Conservation (phyloP, 1,140 invertebrate species). For the Drosophila sturtevanti region DNA sequence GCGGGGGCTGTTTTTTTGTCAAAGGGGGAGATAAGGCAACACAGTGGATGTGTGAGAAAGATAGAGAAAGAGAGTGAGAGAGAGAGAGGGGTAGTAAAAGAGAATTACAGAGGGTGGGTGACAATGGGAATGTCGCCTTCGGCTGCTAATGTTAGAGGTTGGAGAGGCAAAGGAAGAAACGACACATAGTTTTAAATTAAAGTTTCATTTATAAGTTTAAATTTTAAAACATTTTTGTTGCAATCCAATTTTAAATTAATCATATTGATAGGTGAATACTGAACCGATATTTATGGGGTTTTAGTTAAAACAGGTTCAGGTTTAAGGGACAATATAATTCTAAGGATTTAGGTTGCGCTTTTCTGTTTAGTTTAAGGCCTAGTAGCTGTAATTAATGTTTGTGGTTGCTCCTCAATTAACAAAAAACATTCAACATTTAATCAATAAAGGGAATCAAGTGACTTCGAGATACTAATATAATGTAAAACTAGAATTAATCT, state of each 20-base stretch:
- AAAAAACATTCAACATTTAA: too few relatives aligned
- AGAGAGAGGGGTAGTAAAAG: neutral
- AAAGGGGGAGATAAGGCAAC: neutral
- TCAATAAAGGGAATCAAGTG: too few relatives aligned
- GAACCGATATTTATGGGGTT: too few relatives aligned
- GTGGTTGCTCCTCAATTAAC: too few relatives aligned
- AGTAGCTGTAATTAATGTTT: too few relatives aligned
- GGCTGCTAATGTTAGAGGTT: neutral
- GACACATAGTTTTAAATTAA: constrained; percentile 8
- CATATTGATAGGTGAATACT: neutral
- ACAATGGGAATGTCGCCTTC: constrained; percentile 42
- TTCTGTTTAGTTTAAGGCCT: too few relatives aligned
- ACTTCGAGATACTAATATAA: too few relatives aligned
- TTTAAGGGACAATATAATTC: too few relatives aligned
- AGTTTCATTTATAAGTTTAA: neutral
- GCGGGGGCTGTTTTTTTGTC: neutral
- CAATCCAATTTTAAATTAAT: neutral
- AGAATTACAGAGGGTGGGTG: constrained; percentile 28
- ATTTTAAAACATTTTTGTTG: neutral
- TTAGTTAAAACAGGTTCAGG: too few relatives aligned
- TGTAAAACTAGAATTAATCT: too few relatives aligned
- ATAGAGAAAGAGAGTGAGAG: neutral
- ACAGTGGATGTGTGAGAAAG: neutral
- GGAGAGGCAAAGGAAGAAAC: constrained; percentile 2
- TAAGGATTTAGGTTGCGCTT: too few relatives aligned